Evolutionary conservation across 1,140 invertebrate genomes (phyloP).

Genomic region (Psix sp.): DNA sequence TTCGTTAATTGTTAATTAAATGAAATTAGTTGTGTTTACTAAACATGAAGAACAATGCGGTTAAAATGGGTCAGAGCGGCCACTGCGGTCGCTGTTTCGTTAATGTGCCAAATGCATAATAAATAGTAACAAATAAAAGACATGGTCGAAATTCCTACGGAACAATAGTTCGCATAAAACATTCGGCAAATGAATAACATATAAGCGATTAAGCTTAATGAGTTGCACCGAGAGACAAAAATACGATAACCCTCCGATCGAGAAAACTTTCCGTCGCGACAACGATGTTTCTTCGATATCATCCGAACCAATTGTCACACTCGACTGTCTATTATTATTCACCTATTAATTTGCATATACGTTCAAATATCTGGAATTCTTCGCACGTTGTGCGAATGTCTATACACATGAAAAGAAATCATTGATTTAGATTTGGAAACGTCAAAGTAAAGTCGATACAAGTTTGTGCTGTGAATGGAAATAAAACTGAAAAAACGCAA

Average conservation of each 20-base stretch:
- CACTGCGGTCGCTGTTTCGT: slow-evolving; percentile 32
- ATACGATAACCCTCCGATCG: slow-evolving; percentile 61
- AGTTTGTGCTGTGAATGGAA: neutral
- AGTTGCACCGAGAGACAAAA: slow-evolving; percentile 53
- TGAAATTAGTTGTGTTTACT: slow-evolving; percentile 24
- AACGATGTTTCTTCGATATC: slow-evolving; percentile 26
- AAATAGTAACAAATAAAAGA: slow-evolving; percentile 41
- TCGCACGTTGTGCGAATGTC: too few species aligned
- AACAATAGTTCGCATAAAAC: slow-evolving; percentile 48
- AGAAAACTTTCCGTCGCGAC: slow-evolving; percentile 59
- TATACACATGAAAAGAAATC: too few species aligned
- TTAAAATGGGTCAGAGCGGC: slow-evolving; percentile 34
- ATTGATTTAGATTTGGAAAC: too few species aligned
- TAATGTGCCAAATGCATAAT: slow-evolving; percentile 43
- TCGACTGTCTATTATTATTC: too few species aligned
- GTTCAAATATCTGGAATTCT: too few species aligned
- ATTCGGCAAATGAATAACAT: slow-evolving; percentile 46
- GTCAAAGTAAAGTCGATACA: too few species aligned
- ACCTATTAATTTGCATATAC: too few species aligned
- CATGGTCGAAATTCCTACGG: slow-evolving; percentile 42
- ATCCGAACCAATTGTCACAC: slow-evolving; percentile 13
- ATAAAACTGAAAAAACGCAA: neutral
- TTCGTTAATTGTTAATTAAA: slow-evolving; percentile 2
- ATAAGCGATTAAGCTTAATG: slow-evolving; percentile 52
- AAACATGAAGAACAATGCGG: slow-evolving; percentile 33